Evolutionary conservation across 2,888 invertebrate genomes (phyloP).

Genomic region (Cryptus viduatorius): DNA sequence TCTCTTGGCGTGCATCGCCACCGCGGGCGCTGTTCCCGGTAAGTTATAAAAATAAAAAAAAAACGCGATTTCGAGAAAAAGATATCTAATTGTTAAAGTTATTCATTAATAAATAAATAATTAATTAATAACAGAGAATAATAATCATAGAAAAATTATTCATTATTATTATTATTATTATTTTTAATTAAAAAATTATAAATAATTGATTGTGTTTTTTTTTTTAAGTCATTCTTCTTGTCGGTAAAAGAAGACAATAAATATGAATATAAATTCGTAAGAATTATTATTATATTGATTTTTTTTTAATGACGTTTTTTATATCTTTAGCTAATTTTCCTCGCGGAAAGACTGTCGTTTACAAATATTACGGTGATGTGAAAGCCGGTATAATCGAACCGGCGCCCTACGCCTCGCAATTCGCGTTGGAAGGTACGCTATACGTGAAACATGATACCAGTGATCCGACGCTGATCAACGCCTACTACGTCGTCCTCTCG

Average conservation of each 20-base stretch:
- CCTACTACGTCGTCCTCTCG: conserved; percentile 77
- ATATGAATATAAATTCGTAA: background rate
- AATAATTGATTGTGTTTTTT: no score
- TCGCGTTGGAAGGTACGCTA: conserved; percentile 81
- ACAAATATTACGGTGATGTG: conserved; percentile 83
- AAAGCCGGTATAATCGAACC: conserved; percentile 82
- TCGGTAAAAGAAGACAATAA: background rate
- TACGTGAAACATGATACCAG: conserved; percentile 76
- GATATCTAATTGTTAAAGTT: background rate
- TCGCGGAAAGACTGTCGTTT: conserved; percentile 85
- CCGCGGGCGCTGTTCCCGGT: conserved; percentile 74
- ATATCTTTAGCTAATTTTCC: conserved; percentile 79
- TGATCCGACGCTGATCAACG: conserved; percentile 75
- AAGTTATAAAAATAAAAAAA: conserved; percentile 47
- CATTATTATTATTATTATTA: no score
- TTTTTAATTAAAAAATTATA: no score
- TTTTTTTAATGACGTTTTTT: background rate
- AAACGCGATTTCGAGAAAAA: background rate
- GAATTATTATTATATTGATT: background rate
- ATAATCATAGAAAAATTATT: no score
- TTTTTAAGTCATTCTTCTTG: background rate
- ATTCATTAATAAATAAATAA: no score
- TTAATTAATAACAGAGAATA: no score
- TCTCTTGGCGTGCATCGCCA: conserved; percentile 71
- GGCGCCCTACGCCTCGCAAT: conserved; percentile 79